Percentiles rank a stretch among this genome's conserved stretches.
These are phyloP conservation scores for Diadumene lineata DNA, from an alignment of 92 coral and sea anemone species.

Conservation along the genomic window DNA sequence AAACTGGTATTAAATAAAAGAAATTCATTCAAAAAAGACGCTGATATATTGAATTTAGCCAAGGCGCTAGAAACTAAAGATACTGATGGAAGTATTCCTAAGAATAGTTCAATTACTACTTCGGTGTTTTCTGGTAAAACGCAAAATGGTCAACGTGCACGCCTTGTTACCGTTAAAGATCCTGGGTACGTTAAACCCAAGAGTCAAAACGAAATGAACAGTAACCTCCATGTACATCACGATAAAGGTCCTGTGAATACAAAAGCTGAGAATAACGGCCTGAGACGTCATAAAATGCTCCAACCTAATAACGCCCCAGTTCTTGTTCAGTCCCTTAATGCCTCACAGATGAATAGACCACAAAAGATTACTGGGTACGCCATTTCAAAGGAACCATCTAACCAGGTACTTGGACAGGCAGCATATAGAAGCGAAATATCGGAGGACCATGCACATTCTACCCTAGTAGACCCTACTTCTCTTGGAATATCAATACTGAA, in stretches of 20 bases:
- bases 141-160: slow-evolving; percentile 28
- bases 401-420: slow-evolving; percentile 1
- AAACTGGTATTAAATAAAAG: slow-evolving; percentile 61
- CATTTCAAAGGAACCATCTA: background rate
- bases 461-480: slow-evolving; percentile 79
- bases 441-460: slow-evolving; percentile 29
- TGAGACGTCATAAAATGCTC: background rate
- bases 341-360: background rate
- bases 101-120: slow-evolving; percentile 13
- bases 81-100: slow-evolving; percentile 1
- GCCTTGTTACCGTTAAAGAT: slow-evolving; percentile 36
- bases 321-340: background rate
- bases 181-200: slow-evolving; percentile 24
- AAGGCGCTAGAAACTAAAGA: slow-evolving; percentile 64
- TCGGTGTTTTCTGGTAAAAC: slow-evolving; percentile 23
- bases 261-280: background rate
- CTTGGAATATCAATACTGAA: slow-evolving; percentile 86
- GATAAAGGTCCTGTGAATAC: background rate
- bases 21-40: slow-evolving; percentile 72
- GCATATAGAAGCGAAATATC: slow-evolving; percentile 17
- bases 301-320: background rate
- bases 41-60: slow-evolving; percentile 71
- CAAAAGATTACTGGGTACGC: background rate
- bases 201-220: background rate
- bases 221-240: background rate